Percentiles rank a stretch among this genome's conserved stretches.
Conservation (phyloP, 2,113 vertebrate species). For the Gymnarchus niloticus region DNA sequence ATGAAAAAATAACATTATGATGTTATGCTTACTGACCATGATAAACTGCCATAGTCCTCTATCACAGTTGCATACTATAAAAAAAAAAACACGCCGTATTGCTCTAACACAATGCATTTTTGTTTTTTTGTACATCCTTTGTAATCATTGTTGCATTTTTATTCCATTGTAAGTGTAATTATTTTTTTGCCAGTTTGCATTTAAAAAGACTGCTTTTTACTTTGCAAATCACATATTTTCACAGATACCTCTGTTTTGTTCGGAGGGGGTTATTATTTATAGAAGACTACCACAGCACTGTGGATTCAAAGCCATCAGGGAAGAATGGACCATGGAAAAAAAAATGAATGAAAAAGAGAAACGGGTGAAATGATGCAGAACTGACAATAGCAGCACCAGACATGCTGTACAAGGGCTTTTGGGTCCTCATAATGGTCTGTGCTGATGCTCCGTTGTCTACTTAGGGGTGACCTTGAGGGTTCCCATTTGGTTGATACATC, state of each 20-base stretch:
- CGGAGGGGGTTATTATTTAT: neutral
- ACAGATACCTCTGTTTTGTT: neutral
- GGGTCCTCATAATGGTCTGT: neutral
- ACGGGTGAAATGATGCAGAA: neutral
- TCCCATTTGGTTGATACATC: neutral
- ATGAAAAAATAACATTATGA: too few species aligned
- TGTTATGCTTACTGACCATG: too few species aligned
- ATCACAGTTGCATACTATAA: too few species aligned
- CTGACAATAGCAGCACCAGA: neutral
- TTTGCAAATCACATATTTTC: neutral
- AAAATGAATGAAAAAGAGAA: neutral
- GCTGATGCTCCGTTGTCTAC: neutral
- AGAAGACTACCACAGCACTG: neutral
- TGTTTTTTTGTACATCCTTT: too few species aligned
- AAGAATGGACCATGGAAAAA: neutral
- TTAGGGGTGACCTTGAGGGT: neutral
- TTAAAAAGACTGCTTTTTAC: too few species aligned
- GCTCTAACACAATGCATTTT: too few species aligned
- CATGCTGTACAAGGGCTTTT: neutral
- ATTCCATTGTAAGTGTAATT: too few species aligned
- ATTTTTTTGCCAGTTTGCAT: too few species aligned
- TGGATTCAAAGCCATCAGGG: neutral
- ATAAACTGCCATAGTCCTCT: too few species aligned
- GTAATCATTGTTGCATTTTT: too few species aligned
- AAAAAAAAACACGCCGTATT: too few species aligned